A percentile compares a stretch with the other conserved stretches of the same genome.
Conservation (phyloP, 2,888 invertebrate species). For the Sepioteuthis lessoniana region DNA sequence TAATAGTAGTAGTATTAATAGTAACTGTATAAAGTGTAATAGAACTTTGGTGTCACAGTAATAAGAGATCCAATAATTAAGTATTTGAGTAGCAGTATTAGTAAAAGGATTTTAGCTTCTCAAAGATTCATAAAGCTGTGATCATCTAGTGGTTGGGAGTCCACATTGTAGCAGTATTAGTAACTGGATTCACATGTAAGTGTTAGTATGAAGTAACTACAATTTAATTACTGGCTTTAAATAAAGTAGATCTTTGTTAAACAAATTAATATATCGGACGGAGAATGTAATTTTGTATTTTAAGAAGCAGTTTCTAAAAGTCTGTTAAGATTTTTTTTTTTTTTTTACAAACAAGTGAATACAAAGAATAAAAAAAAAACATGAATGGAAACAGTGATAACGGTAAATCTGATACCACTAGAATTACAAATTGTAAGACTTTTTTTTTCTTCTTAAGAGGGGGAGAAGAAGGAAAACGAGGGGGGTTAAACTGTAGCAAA, state of each 20-base stretch:
- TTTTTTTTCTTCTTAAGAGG: not conserved
- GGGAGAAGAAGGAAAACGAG: no score
- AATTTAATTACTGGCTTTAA: not conserved
- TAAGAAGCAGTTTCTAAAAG: not conserved
- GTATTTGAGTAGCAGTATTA: not conserved
- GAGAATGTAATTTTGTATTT: not conserved
- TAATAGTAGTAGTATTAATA: not conserved
- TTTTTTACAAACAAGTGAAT: not conserved
- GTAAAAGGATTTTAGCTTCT: not conserved
- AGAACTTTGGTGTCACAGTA: not conserved
- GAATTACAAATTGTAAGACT: not conserved
- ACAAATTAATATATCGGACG: not conserved
- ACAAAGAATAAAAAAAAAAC: not conserved
- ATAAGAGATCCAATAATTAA: not conserved
- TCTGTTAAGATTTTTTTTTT: not conserved
- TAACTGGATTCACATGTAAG: not conserved
- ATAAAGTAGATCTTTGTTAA: not conserved
- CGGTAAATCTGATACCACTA: not conserved
- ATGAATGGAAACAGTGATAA: not conserved
- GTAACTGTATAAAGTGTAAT: not conserved
- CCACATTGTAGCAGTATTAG: not conserved
- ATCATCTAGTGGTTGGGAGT: no score
- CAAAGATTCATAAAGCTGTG: no score
- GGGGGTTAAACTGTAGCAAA: not conserved
- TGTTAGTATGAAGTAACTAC: not conserved